Evolutionary conservation across 2,113 vertebrate species (phyloP), one percentile per base, ranked within the genome.

Genomic region (Notarius lentiginosus): DNA sequence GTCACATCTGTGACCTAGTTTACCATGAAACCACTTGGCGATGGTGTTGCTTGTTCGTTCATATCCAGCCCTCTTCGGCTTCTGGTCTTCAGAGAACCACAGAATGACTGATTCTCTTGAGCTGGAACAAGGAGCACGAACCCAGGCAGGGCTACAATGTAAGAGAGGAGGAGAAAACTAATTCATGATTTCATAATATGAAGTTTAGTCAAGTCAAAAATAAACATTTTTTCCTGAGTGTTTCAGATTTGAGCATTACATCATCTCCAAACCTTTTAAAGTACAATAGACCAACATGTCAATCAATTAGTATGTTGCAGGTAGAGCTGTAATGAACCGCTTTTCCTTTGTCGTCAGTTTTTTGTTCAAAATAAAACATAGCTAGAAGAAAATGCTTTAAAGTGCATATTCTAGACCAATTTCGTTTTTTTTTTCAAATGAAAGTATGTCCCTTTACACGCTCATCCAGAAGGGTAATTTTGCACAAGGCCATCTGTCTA

Each of bases 21-120:
- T 95, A 97, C 96, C 96, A 0, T 97, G 96, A 84, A 97, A 97
- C 96, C 96, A 97, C 0, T 91, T 91, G 3, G 96, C 95, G 1
- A 97, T 92, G 22, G 88, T 92, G 8, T 90, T 89, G 51, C 93
- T 93, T 87, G 87, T 95, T 84, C 94, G 94, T 91, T 97, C 95
- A 0, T 96, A 94, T 0, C 95, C 95, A 0, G 96, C 96, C 47
- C 91, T 88, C 12, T 94, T 95, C 5, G 95, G 95, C 53, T 95
- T 88, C 90, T 97, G 96, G 63, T 97, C 95, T 90, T 96, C 94
- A 91, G 90, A 94, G 93, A 96, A 97, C 96, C 96, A 97, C 61
- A 94, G 95, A 56, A 97, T 53, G 9, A 97, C 93, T 82, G 95
- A 77, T 1, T 96, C 95, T 20, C 90, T 94, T 82, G 95, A 96